phyloP scores from a whole-genome alignment of 2,113 vertebrate genomes.

The Leptosomus discolor region DNA sequence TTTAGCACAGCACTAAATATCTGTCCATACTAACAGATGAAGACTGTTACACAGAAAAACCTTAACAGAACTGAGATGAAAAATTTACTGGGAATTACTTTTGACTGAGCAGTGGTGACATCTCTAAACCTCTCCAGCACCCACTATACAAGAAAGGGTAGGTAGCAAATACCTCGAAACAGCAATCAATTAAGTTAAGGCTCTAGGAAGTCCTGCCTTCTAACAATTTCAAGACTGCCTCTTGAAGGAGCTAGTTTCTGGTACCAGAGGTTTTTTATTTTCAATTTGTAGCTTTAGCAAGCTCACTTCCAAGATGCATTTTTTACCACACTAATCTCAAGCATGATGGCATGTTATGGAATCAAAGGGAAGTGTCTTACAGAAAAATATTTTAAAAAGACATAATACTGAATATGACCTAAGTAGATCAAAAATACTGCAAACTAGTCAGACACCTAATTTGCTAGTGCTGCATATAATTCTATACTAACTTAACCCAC shows the following conservation, averaged over 20 bases:
- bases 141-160: background rate
- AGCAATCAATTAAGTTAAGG: background rate
- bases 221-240: background rate
- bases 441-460: background rate
- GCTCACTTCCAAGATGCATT: background rate
- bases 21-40: background rate
- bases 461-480: background rate
- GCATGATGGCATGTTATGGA: background rate
- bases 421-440: background rate
- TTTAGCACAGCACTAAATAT: background rate
- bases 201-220: background rate
- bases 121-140: background rate
- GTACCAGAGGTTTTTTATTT: background rate
- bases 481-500: background rate
- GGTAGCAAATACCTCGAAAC: background rate
- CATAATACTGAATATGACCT: background rate
- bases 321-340: background rate
- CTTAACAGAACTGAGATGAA: background rate
- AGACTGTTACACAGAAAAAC: background rate
- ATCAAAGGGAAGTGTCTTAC: background rate
- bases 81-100: background rate
- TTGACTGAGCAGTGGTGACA: background rate
- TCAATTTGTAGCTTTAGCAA: background rate
- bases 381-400: background rate
- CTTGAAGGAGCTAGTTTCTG: background rate